Evolutionary conservation across 2,797 vertebrate genomes (phyloP).

Genomic region (Anabacerthia variegaticeps): DNA sequence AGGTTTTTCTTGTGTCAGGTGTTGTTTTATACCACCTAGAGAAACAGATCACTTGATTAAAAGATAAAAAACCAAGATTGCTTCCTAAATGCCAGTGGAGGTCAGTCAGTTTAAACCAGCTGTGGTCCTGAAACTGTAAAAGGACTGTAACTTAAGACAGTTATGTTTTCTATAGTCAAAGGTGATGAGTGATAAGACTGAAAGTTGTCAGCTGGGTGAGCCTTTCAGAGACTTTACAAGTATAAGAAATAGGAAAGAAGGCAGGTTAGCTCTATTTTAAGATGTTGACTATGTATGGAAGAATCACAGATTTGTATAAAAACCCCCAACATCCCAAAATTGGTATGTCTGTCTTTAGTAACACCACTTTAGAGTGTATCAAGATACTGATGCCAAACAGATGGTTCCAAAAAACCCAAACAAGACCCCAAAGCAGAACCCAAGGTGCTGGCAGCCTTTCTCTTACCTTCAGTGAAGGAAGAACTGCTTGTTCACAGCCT

Average conservation of each 20-base stretch:
- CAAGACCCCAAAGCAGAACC: background rate
- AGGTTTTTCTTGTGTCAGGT: background rate
- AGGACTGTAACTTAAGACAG: background rate
- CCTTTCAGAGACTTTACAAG: background rate
- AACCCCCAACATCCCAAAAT: fast-evolving
- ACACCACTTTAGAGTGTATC: background rate
- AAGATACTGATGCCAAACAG: background rate
- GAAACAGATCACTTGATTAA: background rate
- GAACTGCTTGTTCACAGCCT: background rate
- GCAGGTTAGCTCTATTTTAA: background rate
- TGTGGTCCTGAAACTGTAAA: background rate
- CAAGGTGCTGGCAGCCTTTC: background rate
- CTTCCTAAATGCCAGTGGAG: background rate
- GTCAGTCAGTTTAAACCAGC: background rate
- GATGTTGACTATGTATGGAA: background rate
- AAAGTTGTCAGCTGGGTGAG: background rate
- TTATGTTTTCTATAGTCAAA: background rate
- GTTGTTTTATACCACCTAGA: background rate
- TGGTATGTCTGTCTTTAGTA: background rate
- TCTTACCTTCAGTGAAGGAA: background rate
- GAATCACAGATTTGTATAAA: background rate
- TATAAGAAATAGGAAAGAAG: background rate
- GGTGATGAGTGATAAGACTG: background rate
- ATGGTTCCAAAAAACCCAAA: background rate
- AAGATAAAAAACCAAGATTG: background rate